phyloP scores from a whole-genome alignment of 2,888 invertebrate genomes.

The Odontomyia ornata region DNA sequence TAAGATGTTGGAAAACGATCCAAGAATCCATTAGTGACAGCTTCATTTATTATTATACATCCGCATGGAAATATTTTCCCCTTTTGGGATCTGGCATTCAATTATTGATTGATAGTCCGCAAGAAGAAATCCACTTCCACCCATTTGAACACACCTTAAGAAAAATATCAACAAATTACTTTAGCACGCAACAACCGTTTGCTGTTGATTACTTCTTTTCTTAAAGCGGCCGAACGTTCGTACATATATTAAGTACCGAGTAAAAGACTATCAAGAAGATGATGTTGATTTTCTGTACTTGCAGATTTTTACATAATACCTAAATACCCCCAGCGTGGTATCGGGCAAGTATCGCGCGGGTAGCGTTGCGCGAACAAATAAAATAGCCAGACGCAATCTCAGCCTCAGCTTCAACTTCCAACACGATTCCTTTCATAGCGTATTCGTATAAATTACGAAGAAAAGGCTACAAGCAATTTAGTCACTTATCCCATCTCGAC shows the following conservation, averaged over 20 bases:
- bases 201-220: constrained; percentile 14
- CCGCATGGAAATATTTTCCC: too few relatives aligned
- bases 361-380: too few relatives aligned
- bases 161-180: constrained; percentile 1
- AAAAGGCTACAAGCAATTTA: neutral
- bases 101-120: too few relatives aligned
- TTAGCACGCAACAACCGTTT: neutral
- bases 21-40: too few relatives aligned
- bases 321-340: neutral
- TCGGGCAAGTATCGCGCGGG: too few relatives aligned
- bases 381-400: neutral
- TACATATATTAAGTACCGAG: neutral
- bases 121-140: neutral
- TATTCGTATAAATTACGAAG: constrained; percentile 34
- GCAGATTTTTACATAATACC: constrained; percentile 4
- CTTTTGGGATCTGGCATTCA: too few relatives aligned
- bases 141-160: neutral
- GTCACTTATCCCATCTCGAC: constrained; percentile 25
- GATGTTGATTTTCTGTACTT: neutral
- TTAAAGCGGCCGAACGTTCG: neutral
- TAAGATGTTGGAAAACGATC: too few relatives aligned
- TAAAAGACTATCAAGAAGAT: neutral
- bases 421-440: constrained; percentile 17
- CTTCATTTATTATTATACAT: too few relatives aligned
- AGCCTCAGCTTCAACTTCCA: neutral